A percentile compares a stretch with the other conserved stretches of the same genome.
phyloP scores from a whole-genome alignment of 2,797 vertebrate species.

The Dendrocincla fuliginosa region DNA sequence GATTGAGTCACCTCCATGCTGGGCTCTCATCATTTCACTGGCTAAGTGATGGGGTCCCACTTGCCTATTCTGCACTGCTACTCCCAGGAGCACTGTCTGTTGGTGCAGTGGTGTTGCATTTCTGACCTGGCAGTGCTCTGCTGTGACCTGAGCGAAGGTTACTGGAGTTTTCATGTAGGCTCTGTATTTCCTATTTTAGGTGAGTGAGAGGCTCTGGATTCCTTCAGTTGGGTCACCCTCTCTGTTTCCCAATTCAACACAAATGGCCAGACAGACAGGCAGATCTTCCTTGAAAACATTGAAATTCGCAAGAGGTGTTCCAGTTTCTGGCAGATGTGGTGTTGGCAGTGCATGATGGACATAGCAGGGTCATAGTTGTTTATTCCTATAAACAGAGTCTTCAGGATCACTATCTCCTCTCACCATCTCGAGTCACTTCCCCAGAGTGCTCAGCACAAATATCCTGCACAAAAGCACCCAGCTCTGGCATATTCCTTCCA shows the following conservation, averaged over 20 bases:
- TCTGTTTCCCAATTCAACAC: background rate
- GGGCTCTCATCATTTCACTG: background rate
- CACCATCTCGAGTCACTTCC: background rate
- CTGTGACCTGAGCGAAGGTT: background rate
- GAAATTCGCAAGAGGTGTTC: background rate
- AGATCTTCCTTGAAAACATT: constrained; percentile 35
- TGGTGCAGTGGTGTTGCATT: accelerated
- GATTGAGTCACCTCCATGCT: background rate
- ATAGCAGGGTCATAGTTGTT: background rate
- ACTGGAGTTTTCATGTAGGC: background rate
- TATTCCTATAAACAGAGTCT: background rate
- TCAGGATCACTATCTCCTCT: background rate
- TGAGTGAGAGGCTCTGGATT: background rate
- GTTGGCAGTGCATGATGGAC: background rate
- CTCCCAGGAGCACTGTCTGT: background rate
- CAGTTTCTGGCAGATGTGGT: background rate
- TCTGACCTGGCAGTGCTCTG: background rate
- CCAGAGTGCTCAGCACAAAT: background rate
- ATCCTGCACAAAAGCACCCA: background rate
- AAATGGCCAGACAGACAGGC: background rate
- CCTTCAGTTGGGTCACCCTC: background rate
- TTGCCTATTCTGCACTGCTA: background rate
- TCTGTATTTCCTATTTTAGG: background rate
- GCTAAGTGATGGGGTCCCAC: background rate
- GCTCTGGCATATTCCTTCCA: constrained; percentile 62